phyloP scores from a whole-genome alignment of 2,797 vertebrate genomes.

The Percopsis omiscomaycus region DNA sequence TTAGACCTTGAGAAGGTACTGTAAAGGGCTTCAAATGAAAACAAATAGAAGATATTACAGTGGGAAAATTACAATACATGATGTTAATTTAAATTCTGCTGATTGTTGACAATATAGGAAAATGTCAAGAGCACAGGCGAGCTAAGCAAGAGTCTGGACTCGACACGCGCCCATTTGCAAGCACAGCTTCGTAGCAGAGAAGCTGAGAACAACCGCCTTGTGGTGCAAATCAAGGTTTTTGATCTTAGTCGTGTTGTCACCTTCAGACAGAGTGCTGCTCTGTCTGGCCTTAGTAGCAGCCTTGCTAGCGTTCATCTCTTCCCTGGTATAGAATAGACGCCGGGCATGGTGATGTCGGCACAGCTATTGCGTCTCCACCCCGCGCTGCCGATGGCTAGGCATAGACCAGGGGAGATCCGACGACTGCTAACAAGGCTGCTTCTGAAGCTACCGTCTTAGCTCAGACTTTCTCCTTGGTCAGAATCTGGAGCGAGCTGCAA shows the following conservation, averaged over 20 bases:
- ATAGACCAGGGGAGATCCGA: no score
- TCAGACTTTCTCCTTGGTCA: conserved; percentile 41
- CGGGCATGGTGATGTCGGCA: no score
- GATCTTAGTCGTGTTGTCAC: neutral
- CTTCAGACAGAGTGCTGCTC: neutral
- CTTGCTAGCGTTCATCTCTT: no score
- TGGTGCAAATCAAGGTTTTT: conserved; percentile 84
- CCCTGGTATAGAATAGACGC: no score
- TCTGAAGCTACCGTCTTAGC: neutral
- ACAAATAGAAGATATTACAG: neutral
- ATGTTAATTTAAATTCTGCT: neutral
- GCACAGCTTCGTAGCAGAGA: conserved; percentile 86
- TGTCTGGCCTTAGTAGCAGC: neutral
- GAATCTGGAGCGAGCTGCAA: conserved; percentile 83
- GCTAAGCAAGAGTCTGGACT: conserved; percentile 84
- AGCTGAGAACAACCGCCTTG: conserved; percentile 86
- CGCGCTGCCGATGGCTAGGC: no score
- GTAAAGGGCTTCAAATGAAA: neutral
- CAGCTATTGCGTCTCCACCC: no score
- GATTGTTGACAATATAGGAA: conserved; percentile 71
- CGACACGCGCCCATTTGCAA: conserved; percentile 84
- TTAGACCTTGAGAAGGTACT: conserved; percentile 88
- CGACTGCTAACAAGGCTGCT: no score
- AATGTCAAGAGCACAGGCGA: conserved; percentile 80
- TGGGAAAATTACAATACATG: neutral